Conservation (phyloP, 2,888 invertebrate genomes). For the Congeria kusceri region DNA sequence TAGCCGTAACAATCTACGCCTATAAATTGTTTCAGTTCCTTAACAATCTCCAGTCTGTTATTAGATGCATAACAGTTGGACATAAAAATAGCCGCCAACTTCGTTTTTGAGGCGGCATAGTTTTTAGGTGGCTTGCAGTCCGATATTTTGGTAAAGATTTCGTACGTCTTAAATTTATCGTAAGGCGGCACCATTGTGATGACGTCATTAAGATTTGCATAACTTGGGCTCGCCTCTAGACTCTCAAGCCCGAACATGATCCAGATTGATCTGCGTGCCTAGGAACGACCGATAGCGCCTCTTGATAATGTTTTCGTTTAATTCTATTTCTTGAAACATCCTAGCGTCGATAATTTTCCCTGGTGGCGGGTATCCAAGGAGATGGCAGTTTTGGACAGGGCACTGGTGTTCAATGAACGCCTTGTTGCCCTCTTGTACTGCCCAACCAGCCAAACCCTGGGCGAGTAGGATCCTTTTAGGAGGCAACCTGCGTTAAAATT, state of each 20-base stretch:
- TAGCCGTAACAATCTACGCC: too few relatives aligned
- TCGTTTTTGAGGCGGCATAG: too few relatives aligned
- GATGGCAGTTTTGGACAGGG: constrained; percentile 93
- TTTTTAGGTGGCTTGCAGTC: constrained; percentile 60
- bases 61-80: constrained; percentile 99
- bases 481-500: constrained; percentile 71
- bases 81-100: constrained; percentile 98
- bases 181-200: constrained; percentile 98
- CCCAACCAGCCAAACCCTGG: constrained; percentile 61
- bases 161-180: constrained; percentile 96
- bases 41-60: too few relatives aligned
- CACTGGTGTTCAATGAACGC: constrained; percentile 91
- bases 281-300: constrained; percentile 49
- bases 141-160: constrained; percentile 88
- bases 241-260: constrained; percentile 97
- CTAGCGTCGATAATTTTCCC: constrained; percentile 92
- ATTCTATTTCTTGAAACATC: constrained; percentile 87
- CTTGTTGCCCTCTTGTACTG: constrained; percentile 86
- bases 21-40: too few relatives aligned
- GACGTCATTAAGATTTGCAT: constrained; percentile 90
- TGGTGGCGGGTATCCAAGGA: constrained; percentile 91
- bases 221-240: constrained; percentile 95
- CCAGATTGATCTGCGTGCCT: constrained; percentile 88
- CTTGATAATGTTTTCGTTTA: constrained; percentile 16
- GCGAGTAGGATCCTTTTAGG: constrained; percentile 66